phyloP scores from a whole-genome alignment of 2,113 vertebrate genomes.

The Cercocebus atys region DNA sequence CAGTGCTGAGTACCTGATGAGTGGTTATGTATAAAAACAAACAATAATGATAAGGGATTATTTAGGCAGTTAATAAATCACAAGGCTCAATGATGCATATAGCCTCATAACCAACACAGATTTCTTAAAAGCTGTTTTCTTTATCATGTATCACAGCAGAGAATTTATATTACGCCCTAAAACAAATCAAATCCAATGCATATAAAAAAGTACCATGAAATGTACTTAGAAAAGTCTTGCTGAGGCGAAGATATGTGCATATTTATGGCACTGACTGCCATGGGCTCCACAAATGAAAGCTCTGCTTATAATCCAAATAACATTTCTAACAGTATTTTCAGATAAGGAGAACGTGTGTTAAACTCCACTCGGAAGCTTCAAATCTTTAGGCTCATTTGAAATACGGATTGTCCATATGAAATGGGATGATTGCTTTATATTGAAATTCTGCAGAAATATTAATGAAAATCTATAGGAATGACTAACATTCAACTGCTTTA shows the following conservation, averaged over 20 bases:
- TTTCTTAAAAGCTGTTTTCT: slow-evolving; percentile 62
- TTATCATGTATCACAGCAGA: slow-evolving; percentile 76
- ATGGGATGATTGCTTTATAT: slow-evolving; percentile 68
- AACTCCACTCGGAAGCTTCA: slow-evolving; percentile 78
- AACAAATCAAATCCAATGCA: slow-evolving; percentile 80
- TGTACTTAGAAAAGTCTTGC: slow-evolving; percentile 76
- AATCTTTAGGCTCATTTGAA: slow-evolving; percentile 79
- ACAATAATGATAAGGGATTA: slow-evolving; percentile 77
- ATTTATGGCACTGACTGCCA: slow-evolving; percentile 82
- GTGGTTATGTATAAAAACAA: slow-evolving; percentile 72
- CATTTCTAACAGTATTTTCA: slow-evolving; percentile 80
- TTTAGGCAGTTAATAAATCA: slow-evolving; percentile 83
- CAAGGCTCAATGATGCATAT: slow-evolving; percentile 35
- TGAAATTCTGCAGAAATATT: slow-evolving; percentile 69
- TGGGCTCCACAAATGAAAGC: slow-evolving; percentile 80
- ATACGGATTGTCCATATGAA: slow-evolving; percentile 59
- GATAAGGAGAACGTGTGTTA: slow-evolving; percentile 79
- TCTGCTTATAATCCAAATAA: slow-evolving; percentile 83
- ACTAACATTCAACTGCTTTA: slow-evolving; percentile 59
- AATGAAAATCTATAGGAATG: slow-evolving; percentile 71
- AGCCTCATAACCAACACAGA: slow-evolving; percentile 58
- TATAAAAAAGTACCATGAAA: slow-evolving; percentile 81
- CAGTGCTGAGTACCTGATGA: slow-evolving; percentile 60
- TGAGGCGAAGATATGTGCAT: slow-evolving; percentile 76
- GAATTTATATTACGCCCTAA: slow-evolving; percentile 82